A percentile compares a stretch with the other conserved stretches of the same genome.
Evolutionary conservation across 2,113 vertebrate species (phyloP).

Genomic region (Pedetes capensis): DNA sequence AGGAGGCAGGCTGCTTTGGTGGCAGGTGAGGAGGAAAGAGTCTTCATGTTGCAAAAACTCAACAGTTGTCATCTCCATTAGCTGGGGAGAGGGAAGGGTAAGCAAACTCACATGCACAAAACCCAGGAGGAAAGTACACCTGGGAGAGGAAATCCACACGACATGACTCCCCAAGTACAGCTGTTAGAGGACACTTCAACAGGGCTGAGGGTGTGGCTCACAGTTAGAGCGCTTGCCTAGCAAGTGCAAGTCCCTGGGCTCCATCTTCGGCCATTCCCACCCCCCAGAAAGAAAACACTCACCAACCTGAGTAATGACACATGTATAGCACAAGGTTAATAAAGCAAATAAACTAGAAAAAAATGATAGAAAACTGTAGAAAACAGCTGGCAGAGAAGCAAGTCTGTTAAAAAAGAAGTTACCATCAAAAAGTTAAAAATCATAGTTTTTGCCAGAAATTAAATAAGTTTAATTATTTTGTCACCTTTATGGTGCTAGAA

Average conservation of each 20-base stretch:
- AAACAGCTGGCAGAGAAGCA: constrained; percentile 1
- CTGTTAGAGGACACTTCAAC: no score
- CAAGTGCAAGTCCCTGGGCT: no score
- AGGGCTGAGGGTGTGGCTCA: no score
- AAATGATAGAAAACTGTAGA: not conserved
- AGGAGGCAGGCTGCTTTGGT: not conserved
- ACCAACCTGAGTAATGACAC: not conserved
- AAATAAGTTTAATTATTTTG: not conserved
- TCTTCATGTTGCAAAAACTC: not conserved
- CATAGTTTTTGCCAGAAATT: not conserved
- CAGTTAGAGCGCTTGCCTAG: no score
- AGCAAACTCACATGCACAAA: not conserved
- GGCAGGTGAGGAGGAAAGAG: not conserved
- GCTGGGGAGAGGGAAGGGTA: not conserved
- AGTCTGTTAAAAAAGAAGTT: not conserved
- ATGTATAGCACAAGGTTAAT: not conserved
- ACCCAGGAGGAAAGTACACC: not conserved
- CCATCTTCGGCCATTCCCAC: no score
- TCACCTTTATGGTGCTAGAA: not conserved
- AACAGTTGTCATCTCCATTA: not conserved
- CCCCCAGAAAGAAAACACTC: not conserved
- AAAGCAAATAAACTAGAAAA: not conserved
- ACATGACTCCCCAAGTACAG: not conserved
- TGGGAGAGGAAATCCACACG: not conserved
- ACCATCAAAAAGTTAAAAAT: constrained; percentile 1